These are phyloP conservation scores for Coptotermes formosanus DNA, from an alignment of 1,140 invertebrate genomes.

Conservation along the genomic window DNA sequence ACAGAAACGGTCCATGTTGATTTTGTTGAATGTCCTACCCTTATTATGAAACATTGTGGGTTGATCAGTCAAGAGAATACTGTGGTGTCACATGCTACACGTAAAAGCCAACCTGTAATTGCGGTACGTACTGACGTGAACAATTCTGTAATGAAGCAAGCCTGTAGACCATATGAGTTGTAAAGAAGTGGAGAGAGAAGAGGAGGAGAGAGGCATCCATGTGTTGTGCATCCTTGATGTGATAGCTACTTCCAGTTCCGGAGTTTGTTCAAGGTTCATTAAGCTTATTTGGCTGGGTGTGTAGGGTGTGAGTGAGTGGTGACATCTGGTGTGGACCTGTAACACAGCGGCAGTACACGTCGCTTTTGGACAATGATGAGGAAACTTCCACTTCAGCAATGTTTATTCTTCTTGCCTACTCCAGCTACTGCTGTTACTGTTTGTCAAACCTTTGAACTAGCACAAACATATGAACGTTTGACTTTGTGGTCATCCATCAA, in stretches of 20 bases:
- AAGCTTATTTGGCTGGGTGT: not conserved
- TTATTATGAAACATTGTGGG: too few species aligned
- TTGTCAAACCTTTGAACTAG: not conserved
- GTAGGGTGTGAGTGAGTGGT: not conserved
- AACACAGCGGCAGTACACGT: not conserved
- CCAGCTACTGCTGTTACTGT: too few species aligned
- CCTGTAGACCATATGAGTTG: not conserved
- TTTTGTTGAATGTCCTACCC: too few species aligned
- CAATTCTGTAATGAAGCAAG: not conserved
- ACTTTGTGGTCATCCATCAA: not conserved
- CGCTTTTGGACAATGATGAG: not conserved
- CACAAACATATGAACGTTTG: not conserved
- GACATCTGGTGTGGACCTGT: not conserved
- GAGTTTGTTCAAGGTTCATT: not conserved
- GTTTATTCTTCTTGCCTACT: not conserved
- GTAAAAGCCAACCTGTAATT: not conserved
- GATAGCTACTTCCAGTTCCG: not conserved
- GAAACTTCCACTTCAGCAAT: not conserved
- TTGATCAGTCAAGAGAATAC: too few species aligned
- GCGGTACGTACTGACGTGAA: not conserved
- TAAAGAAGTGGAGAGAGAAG: not conserved
- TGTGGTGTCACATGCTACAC: not conserved
- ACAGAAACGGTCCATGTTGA: too few species aligned
- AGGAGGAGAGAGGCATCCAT: not conserved
- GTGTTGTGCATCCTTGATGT: not conserved